Percentiles rank a stretch among this genome's conserved stretches.
Evolutionary conservation across 2,797 vertebrate species (phyloP).

Genomic region (Enteromius fasciolatus): DNA sequence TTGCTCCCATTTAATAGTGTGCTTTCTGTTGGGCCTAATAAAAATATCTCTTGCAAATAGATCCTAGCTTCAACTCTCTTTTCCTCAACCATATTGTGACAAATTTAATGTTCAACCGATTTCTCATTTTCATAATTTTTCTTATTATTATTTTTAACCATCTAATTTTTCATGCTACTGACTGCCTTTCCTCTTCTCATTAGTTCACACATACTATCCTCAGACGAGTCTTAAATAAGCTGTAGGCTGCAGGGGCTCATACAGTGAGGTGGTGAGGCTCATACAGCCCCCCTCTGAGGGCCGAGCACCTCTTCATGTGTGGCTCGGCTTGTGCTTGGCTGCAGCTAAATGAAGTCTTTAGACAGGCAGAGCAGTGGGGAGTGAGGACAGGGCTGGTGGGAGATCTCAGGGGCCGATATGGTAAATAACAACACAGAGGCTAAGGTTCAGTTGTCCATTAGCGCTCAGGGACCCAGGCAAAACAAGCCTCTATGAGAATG

Average conservation of each 20-base stretch:
- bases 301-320: slow-evolving; percentile 47
- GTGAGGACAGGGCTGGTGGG: slow-evolving; percentile 38
- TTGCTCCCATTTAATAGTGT: background rate
- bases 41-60: background rate
- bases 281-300: slow-evolving; percentile 35
- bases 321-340: slow-evolving; percentile 40
- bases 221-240: slow-evolving; percentile 26
- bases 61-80: background rate
- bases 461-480: slow-evolving; percentile 28
- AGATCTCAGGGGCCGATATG: slow-evolving; percentile 48
- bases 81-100: background rate
- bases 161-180: slow-evolving; percentile 23
- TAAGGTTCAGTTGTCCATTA: slow-evolving; percentile 35
- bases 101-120: background rate
- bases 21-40: background rate
- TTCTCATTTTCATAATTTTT: background rate
- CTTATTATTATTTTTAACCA: background rate
- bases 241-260: slow-evolving; percentile 14
- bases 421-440: slow-evolving; percentile 49
- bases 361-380: slow-evolving; percentile 30
- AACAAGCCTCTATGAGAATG: slow-evolving; percentile 34
- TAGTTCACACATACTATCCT: slow-evolving; percentile 40
- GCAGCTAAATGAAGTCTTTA: slow-evolving; percentile 46
- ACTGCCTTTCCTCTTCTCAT: slow-evolving; percentile 31
- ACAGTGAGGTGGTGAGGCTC: slow-evolving; percentile 18